phyloP scores from a whole-genome alignment of 2,113 vertebrate species.

The Neoarius graeffei region DNA sequence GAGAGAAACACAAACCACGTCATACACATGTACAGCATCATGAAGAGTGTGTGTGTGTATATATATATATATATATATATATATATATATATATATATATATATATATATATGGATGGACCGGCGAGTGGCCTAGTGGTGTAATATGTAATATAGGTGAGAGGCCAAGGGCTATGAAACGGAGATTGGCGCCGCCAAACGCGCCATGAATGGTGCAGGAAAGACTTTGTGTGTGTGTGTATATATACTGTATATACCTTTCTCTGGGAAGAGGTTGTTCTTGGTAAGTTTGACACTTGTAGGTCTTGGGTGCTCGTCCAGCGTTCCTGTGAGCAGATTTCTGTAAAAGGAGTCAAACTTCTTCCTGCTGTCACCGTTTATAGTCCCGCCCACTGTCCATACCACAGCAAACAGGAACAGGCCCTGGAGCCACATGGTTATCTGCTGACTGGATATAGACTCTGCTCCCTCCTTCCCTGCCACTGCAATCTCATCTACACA shows the following conservation, averaged over 20 bases:
- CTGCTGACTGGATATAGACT: conserved; percentile 79
- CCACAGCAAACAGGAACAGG: conserved; percentile 85
- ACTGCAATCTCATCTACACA: conserved; percentile 80
- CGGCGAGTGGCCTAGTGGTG: too few relatives aligned
- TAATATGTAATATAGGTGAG: too few relatives aligned
- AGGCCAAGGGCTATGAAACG: too few relatives aligned
- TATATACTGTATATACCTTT: conserved; percentile 74
- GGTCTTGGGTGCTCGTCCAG: conserved; percentile 77
- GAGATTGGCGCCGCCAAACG: too few relatives aligned
- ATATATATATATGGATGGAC: too few relatives aligned
- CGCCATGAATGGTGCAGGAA: too few relatives aligned
- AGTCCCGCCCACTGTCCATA: conserved; percentile 86
- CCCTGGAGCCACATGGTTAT: conserved; percentile 85
- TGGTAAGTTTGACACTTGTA: conserved; percentile 81
- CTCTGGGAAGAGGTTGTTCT: conserved; percentile 83
- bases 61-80: too few relatives aligned
- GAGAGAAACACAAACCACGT: conserved; percentile 11
- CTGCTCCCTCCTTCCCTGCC: conserved; percentile 53
- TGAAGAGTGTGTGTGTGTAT: neutral
- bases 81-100: too few relatives aligned
- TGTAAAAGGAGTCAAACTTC: conserved; percentile 87
- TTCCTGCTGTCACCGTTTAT: conserved; percentile 81
- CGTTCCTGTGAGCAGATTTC: conserved; percentile 77
- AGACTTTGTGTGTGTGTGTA: neutral
- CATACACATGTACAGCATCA: neutral